Evolutionary conservation across 1,140 invertebrate genomes (phyloP), one percentile per base, ranked within the genome.

Genomic region (Pentalonia nigronervosa): DNA sequence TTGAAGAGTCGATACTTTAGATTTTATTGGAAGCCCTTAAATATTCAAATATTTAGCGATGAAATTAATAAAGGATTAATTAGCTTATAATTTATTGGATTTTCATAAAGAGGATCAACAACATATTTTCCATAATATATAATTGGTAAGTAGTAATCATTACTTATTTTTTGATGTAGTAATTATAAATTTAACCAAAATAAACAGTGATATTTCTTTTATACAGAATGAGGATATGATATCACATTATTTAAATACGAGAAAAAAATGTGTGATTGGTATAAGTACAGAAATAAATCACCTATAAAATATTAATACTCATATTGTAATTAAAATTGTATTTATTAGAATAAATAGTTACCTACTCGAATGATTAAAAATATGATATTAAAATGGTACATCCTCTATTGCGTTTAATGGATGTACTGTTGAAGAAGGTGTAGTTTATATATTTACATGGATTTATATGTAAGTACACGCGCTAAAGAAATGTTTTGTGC

Each of bases 31-130:
- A 45, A 86, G 11, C 45, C 2, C 36, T 47, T 30, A 45, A 86
- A 14, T 86, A 47, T 47, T 86, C 45, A 36, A 83, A 36, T 83
- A 83, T 83, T 47, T 47, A 86, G 25, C 47, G 9, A 86, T 17
- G 45, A 41, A 86, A 86, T 86, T 47, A 47, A 86, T 86, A 47
- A 47, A 86, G 14, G 84, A 45, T 84, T 41, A 84, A 30, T 84
- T 84, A 84, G 83, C 36, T 86, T 86, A 47, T 45, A 47, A 86
- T 86, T 86, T 47, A 86, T 86, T 86, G 84, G 84, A 86, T 86
- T 86, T 86, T 47, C 21, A 83, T 76, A 76, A 76, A 76, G 30
- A 76, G 60, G 60, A 76, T 76, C 60, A 76, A n/a, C 60, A n/a
- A 76, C 60, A 76, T 76, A 76, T 76, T 76, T 76, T 76, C n/a